These are phyloP conservation scores for Drosophila tanythrix DNA, from an alignment of 2,888 invertebrate species.

Conservation along the genomic window DNA sequence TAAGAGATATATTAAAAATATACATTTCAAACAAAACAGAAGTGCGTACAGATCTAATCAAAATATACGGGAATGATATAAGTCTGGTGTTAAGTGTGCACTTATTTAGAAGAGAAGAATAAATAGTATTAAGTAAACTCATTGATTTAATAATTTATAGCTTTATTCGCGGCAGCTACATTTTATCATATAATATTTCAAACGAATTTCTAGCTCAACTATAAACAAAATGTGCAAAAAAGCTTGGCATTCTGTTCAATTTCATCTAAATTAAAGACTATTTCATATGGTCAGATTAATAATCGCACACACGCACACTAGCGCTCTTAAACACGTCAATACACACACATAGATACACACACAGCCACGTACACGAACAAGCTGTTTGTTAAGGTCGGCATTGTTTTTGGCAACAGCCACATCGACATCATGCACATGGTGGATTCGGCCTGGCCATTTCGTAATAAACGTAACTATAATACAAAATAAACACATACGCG, in stretches of 20 bases:
- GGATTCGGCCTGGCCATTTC: constrained; percentile 22
- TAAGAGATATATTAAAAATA: neutral
- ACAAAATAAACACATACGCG: constrained; percentile 76
- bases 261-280: constrained; percentile 61
- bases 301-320: constrained; percentile 16
- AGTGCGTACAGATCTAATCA: neutral
- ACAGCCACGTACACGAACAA: constrained; percentile 4
- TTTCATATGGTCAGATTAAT: constrained; percentile 55
- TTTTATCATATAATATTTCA: neutral
- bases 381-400: constrained; percentile 30
- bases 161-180: neutral
- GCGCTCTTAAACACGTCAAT: neutral
- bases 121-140: neutral
- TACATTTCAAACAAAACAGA: neutral
- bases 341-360: constrained; percentile 5
- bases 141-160: neutral
- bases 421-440: constrained; percentile 18
- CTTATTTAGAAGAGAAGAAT: neutral
- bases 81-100: neutral
- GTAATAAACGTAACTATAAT: constrained; percentile 77
- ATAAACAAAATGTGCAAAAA: neutral
- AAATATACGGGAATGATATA: neutral
- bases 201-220: neutral
- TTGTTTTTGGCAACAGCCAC: constrained; percentile 42
- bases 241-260: constrained; percentile 41